Conservation (phyloP, 2,888 invertebrate genomes). For the Parnassius mnemosyne region DNA sequence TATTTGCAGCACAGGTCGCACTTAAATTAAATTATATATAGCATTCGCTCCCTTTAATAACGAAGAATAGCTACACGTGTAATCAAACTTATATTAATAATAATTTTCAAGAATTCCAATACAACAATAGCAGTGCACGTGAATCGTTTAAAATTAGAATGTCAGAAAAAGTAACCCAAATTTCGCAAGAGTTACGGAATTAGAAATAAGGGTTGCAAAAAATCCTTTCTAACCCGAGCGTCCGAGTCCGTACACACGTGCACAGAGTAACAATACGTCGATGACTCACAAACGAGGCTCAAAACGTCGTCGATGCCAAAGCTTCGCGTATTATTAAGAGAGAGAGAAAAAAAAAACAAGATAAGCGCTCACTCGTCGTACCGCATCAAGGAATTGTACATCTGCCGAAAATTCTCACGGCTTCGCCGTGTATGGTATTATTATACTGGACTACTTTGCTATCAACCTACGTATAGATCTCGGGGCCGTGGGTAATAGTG, state of each 20-base stretch:
- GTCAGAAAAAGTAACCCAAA: slow-evolving; percentile 67
- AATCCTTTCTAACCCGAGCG: slow-evolving; percentile 76
- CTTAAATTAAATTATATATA: slow-evolving; percentile 37
- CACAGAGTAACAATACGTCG: slow-evolving; percentile 67
- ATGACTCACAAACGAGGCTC: slow-evolving; percentile 69
- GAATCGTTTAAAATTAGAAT: slow-evolving; percentile 44
- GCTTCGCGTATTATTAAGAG: slow-evolving; percentile 66
- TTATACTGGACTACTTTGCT: slow-evolving; percentile 65
- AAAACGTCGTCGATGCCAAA: slow-evolving; percentile 61
- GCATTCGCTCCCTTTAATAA: slow-evolving; percentile 20
- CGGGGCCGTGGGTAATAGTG: slow-evolving; percentile 45
- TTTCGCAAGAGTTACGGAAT: slow-evolving; percentile 80
- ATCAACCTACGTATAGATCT: slow-evolving; percentile 64
- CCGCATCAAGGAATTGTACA: slow-evolving; percentile 79
- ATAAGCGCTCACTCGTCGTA: slow-evolving; percentile 74
- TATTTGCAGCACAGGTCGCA: slow-evolving; percentile 39
- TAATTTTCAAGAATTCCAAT: slow-evolving; percentile 41
- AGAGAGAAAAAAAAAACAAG: slow-evolving; percentile 59
- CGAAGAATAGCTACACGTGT: slow-evolving; percentile 8
- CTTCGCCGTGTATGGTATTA: slow-evolving; percentile 69
- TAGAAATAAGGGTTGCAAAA: slow-evolving; percentile 76
- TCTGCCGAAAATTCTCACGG: slow-evolving; percentile 81
- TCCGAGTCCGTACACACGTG: slow-evolving; percentile 72
- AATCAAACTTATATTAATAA: slow-evolving; percentile 21
- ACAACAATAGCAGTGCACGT: slow-evolving; percentile 49